Percentiles rank a stretch among this genome's conserved stretches.
These are phyloP conservation scores for Chromis chromis DNA, from an alignment of 2,797 vertebrate species.

Conservation along the genomic window DNA sequence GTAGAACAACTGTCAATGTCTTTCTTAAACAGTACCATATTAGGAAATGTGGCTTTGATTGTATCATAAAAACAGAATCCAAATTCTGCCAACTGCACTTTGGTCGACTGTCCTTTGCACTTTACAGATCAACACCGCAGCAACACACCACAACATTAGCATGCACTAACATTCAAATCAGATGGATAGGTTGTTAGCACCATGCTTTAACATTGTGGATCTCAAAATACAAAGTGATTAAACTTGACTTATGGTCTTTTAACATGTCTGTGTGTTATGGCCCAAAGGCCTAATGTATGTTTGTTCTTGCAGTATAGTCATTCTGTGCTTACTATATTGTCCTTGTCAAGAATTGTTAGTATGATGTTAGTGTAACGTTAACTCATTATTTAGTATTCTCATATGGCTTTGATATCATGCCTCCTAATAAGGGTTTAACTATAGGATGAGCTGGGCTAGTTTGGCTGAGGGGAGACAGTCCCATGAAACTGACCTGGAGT, in stretches of 20 bases:
- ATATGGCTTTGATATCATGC: conserved; percentile 19
- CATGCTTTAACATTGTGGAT: not conserved
- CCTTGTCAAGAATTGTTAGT: conserved; percentile 32
- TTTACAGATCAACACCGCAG: conserved; percentile 2
- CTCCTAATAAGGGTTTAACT: conserved; percentile 20
- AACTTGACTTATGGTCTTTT: not conserved
- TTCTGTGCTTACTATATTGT: conserved; percentile 43
- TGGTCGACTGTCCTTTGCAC: conserved; percentile 6
- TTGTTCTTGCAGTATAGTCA: conserved; percentile 50
- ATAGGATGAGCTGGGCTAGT: conserved; percentile 50
- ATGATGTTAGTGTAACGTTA: conserved; percentile 17
- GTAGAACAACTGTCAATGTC: not conserved
- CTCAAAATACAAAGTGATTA: conserved; percentile 1
- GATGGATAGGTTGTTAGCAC: not conserved
- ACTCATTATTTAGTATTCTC: conserved; percentile 22
- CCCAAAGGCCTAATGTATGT: conserved; percentile 30
- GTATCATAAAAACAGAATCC: not conserved
- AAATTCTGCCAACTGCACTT: conserved; percentile 26
- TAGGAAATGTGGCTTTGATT: conserved; percentile 18
- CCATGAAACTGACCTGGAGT: conserved; percentile 66
- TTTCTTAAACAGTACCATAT: not conserved
- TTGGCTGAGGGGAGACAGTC: conserved; percentile 44
- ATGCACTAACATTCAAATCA: not conserved
- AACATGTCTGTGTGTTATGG: conserved; percentile 25
- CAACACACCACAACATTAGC: not conserved